Conservation (phyloP, 2,113 vertebrate genomes). For the Serilophus lunatus region DNA sequence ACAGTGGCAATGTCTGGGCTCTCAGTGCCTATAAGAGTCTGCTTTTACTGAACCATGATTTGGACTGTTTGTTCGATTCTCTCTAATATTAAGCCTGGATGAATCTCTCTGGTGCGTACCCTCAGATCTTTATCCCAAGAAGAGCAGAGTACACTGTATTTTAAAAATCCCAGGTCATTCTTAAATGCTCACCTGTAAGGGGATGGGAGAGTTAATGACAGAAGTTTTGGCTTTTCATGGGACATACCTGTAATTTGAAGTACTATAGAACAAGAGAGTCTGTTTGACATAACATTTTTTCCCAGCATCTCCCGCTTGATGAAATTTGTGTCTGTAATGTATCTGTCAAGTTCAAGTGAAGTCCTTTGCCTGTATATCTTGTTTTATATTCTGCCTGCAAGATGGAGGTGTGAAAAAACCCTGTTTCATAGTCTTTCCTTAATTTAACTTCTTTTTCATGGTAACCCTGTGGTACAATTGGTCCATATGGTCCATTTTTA, state of each 20-base stretch:
- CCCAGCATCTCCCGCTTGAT: background rate
- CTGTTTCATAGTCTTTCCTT: slow-evolving; percentile 20
- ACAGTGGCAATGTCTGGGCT: background rate
- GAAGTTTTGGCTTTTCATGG: background rate
- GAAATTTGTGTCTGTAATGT: background rate
- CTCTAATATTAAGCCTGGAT: background rate
- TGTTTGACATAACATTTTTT: background rate
- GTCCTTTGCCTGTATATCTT: background rate
- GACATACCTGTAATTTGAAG: background rate
- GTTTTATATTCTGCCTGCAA: background rate
- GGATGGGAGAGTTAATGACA: background rate
- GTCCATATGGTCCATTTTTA: slow-evolving; percentile 12
- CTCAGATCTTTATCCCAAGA: background rate
- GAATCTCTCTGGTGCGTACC: background rate
- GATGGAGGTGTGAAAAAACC: slow-evolving; percentile 10
- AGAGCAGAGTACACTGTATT: background rate
- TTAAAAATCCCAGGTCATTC: background rate
- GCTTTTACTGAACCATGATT: background rate
- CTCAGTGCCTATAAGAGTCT: background rate
- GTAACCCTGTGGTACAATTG: background rate
- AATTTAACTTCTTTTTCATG: slow-evolving; percentile 27
- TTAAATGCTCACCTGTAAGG: background rate
- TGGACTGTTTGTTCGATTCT: background rate
- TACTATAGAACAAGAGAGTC: background rate
- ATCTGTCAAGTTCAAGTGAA: background rate